Evolutionary conservation across 1,140 invertebrate species (phyloP), one percentile per base, ranked within the genome.

Genomic region (Ceratina japonica): DNA sequence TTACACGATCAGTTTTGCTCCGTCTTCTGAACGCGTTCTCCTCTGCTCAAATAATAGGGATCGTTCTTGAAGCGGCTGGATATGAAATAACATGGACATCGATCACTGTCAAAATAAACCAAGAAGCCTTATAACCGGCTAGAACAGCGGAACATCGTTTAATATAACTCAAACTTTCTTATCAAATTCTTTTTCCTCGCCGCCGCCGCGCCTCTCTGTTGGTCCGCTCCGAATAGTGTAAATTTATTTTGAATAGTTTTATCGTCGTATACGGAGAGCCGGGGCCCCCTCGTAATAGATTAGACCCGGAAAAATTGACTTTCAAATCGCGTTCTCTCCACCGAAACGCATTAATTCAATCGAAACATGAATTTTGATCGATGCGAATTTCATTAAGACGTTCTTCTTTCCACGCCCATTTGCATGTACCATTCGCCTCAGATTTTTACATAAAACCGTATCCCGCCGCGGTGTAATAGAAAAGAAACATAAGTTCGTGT

Each of bases 91-190:
- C 84, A 75, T 44, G 79, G 68, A 82, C 84, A 86, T 86, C 84
- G 84, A 86, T 86, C 84, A 86, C 80, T 71, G 84, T 85, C 84
- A 82, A 85, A 86, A 86, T 86, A 81, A 81, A 86, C 75, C 44
- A 76, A 79, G 79, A 79, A 82, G 70, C 56, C 61, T 62, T 58
- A 72, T 56, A 77, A 69, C 62, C 58, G 59, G 80, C 56, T 66
- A 61, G 70, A 71, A 82, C 74, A 51, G 70, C 59, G 49, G 73
- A 85, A 80, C 58, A 84, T 58, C 79, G 83, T 85, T 85, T 85
- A 86, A 86, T 86, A 86, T 85, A 82, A 85, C 71, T 79, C 71
- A n/a, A n/a, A 79, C 51, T 74, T 61, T 85, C 64, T 79, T 81
- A 76, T 72, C 44, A 10, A 79, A 64, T 80, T 64, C 44, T 16